Conservation (phyloP, 2,113 vertebrate genomes). For the Strigops habroptila region DNA sequence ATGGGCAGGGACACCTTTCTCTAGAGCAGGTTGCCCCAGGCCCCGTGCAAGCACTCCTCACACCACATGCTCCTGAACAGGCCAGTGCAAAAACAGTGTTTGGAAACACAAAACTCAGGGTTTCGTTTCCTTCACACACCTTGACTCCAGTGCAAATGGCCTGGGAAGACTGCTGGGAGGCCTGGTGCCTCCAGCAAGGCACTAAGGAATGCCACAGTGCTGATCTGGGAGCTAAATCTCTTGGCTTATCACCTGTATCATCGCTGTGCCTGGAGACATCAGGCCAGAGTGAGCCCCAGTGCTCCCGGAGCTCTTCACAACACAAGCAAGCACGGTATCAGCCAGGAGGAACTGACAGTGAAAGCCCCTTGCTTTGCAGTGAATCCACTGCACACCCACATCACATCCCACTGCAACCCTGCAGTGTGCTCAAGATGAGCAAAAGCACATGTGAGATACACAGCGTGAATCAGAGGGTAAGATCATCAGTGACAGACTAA, state of each 20-base stretch:
- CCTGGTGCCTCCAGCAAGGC: neutral
- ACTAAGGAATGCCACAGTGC: fast-evolving
- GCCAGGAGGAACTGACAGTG: neutral
- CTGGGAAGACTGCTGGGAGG: neutral
- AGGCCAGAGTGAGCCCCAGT: neutral
- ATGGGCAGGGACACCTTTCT: neutral
- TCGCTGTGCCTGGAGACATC: fast-evolving
- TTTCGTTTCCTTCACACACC: neutral
- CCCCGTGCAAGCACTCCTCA: neutral
- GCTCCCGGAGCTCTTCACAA: neutral
- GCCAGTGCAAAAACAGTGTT: neutral
- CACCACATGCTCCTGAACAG: neutral
- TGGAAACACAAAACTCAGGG: neutral
- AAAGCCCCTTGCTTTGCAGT: neutral
- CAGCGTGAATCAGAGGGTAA: neutral
- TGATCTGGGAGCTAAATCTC: neutral
- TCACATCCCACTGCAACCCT: neutral
- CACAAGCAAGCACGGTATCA: neutral
- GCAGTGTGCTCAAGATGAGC: neutral
- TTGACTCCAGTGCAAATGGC: neutral
- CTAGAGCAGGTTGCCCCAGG: neutral
- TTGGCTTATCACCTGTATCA: neutral
- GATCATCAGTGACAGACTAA: too few species aligned
- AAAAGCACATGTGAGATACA: neutral
- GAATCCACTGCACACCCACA: neutral